phyloP scores from a whole-genome alignment of 2,888 invertebrate species.

The Zhuqinia jingwanae region DNA sequence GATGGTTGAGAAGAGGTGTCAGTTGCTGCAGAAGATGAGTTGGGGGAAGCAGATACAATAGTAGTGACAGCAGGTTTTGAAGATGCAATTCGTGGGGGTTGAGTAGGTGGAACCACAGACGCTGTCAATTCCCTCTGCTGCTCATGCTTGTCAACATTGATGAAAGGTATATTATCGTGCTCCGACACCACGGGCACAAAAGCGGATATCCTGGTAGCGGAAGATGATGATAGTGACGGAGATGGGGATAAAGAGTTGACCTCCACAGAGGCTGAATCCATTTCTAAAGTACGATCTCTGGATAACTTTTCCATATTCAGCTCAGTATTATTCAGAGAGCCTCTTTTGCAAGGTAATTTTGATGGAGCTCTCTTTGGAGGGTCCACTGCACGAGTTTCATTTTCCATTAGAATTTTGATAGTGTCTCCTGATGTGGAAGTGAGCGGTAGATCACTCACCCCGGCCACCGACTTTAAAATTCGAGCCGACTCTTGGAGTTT shows the following conservation, averaged over 20 bases:
- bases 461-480: constrained; percentile 30
- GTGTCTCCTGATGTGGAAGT: background rate
- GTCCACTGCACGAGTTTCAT: constrained; percentile 26
- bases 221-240: background rate
- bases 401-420: constrained; percentile 43
- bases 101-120: too few relatives aligned
- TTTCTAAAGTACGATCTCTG: constrained; percentile 14
- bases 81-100: too few relatives aligned
- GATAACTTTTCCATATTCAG: constrained; percentile 27
- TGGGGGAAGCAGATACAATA: background rate
- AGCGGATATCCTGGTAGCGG: background rate
- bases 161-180: constrained; percentile 31
- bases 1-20: background rate
- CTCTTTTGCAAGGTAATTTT: constrained; percentile 5
- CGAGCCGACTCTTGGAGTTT: background rate
- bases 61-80: background rate
- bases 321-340: background rate
- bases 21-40: background rate
- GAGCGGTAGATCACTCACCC: background rate
- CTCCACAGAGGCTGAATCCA: background rate
- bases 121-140: too few relatives aligned
- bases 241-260: background rate
- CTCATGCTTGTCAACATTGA: background rate
- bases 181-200: constrained; percentile 6
- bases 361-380: constrained; percentile 16